phyloP scores from a whole-genome alignment of 2,113 vertebrate genomes.

The Ictalurus punctatus region DNA sequence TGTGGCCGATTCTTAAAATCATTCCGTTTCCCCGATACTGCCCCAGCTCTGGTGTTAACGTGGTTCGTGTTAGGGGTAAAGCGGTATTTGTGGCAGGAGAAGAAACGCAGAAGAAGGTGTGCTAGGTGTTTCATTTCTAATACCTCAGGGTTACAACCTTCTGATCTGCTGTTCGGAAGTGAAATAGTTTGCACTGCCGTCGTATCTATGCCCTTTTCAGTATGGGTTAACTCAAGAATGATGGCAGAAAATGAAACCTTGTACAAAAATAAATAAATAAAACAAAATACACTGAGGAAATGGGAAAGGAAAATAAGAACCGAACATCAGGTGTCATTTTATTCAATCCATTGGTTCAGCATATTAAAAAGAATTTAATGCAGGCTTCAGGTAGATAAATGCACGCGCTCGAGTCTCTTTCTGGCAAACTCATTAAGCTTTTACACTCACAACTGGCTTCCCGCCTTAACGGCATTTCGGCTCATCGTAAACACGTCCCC shows the following conservation, averaged over 20 bases:
- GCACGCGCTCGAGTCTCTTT: constrained; percentile 47
- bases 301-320: background rate
- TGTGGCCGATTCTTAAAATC: no score
- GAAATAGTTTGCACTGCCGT: background rate
- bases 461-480: constrained; percentile 54
- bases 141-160: background rate
- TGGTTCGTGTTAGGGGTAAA: background rate
- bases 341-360: background rate
- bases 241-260: background rate
- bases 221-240: background rate
- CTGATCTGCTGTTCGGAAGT: background rate
- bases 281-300: background rate
- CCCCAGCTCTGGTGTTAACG: no score
- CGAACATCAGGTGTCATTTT: background rate
- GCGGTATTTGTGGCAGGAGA: background rate
- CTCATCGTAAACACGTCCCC: constrained; percentile 62
- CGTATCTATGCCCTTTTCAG: background rate
- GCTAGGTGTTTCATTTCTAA: background rate
- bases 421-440: constrained; percentile 67
- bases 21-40: background rate
- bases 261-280: background rate
- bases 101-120: background rate
- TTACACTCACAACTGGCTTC: constrained; percentile 68
- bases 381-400: background rate
- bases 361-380: background rate